These are phyloP conservation scores for Lycophotia porphyrea DNA, from an alignment of 2,888 invertebrate species.

Conservation along the genomic window DNA sequence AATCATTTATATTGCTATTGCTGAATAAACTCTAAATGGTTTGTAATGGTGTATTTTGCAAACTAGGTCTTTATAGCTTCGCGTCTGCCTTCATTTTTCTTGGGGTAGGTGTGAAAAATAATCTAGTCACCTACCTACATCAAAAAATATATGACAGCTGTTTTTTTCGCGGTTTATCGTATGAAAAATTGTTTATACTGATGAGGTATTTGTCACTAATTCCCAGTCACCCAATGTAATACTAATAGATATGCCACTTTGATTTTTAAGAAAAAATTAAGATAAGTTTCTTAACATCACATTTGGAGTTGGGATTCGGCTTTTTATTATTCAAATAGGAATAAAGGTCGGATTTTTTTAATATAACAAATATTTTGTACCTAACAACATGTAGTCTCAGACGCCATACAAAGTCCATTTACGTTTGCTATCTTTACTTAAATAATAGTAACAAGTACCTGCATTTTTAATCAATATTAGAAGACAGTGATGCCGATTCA, in stretches of 20 bases:
- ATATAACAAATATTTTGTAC: constrained; percentile 20
- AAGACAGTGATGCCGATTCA: no score
- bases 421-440: background rate
- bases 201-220: no score
- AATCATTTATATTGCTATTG: constrained; percentile 32
- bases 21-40: constrained; percentile 38
- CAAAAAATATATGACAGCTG: no score
- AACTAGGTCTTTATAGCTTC: constrained; percentile 18
- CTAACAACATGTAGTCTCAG: background rate
- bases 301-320: background rate
- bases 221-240: background rate
- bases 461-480: background rate
- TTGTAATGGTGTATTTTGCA: constrained; percentile 21
- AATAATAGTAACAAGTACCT: background rate
- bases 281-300: background rate
- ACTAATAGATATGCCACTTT: background rate
- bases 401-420: constrained; percentile 1
- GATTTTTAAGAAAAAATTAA: background rate
- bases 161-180: no score
- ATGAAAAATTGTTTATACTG: no score
- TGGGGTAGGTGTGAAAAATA: background rate
- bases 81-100: constrained; percentile 3
- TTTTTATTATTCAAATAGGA: constrained; percentile 6
- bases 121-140: no score
- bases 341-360: background rate